phyloP scores from a whole-genome alignment of 1,140 invertebrate species.

The Polypedilum pembai region DNA sequence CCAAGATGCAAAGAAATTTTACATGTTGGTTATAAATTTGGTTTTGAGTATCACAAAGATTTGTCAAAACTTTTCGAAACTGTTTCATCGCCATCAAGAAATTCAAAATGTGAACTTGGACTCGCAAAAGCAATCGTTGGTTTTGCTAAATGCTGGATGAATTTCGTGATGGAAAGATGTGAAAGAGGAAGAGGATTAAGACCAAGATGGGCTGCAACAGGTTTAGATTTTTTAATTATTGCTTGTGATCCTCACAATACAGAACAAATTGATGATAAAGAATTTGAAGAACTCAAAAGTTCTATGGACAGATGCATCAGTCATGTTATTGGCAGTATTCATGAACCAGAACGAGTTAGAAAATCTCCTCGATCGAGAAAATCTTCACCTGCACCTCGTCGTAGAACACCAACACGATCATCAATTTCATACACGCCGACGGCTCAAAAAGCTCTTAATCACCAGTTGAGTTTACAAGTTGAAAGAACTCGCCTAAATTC shows the following conservation, averaged over 20 bases:
- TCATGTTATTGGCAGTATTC: slow-evolving; percentile 65
- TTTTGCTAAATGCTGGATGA: slow-evolving; percentile 82
- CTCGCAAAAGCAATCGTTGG: slow-evolving; percentile 51
- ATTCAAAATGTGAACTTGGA: slow-evolving; percentile 37
- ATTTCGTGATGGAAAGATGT: slow-evolving; percentile 71
- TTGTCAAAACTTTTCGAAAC: slow-evolving; percentile 54
- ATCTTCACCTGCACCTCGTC: slow-evolving; percentile 40
- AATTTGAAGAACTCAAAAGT: slow-evolving; percentile 68
- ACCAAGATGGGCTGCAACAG: slow-evolving; percentile 77
- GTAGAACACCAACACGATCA: slow-evolving; percentile 40
- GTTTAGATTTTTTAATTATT: slow-evolving; percentile 73
- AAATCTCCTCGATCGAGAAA: slow-evolving; percentile 44
- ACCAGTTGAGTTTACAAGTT: slow-evolving; percentile 42
- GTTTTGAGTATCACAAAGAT: slow-evolving; percentile 84
- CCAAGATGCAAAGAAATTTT: slow-evolving; percentile 69
- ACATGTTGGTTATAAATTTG: slow-evolving; percentile 79
- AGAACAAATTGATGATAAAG: slow-evolving; percentile 59
- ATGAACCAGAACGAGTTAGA: slow-evolving; percentile 45
- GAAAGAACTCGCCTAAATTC: slow-evolving; percentile 33
- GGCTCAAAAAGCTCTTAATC: slow-evolving; percentile 38
- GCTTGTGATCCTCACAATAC: slow-evolving; percentile 76
- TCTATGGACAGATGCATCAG: slow-evolving; percentile 68
- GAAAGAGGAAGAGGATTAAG: slow-evolving; percentile 73
- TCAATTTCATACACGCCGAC: slow-evolving; percentile 41
- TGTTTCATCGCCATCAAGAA: slow-evolving; percentile 37